phyloP scores from a whole-genome alignment of 2,113 vertebrate genomes.

The Herpailurus yagouaroundi region DNA sequence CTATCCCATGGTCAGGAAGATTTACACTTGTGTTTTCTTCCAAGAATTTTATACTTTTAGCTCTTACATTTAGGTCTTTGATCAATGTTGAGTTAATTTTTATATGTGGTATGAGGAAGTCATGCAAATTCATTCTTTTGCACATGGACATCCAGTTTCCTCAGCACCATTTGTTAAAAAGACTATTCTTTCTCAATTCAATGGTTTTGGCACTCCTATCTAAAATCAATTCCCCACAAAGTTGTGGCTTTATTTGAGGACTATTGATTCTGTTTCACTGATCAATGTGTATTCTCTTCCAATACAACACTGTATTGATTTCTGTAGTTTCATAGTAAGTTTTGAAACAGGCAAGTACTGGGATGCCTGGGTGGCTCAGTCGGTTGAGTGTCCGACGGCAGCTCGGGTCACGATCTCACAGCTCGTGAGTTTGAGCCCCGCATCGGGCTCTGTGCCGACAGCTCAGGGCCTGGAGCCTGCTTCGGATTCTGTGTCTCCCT shows the following conservation, averaged over 20 bases:
- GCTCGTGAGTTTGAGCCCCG: no score
- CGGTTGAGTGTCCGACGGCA: no score
- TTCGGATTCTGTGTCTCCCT: no score
- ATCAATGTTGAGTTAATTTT: not conserved
- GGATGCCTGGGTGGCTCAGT: no score
- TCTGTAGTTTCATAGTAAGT: not conserved
- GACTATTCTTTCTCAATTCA: not conserved
- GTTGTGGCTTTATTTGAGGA: not conserved
- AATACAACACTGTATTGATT: not conserved
- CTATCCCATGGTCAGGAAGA: not conserved
- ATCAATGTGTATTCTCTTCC: not conserved
- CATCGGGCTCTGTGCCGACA: no score
- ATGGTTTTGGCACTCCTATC: not conserved
- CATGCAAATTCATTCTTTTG: not conserved
- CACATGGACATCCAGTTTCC: not conserved
- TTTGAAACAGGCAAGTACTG: not conserved
- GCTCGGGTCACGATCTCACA: no score
- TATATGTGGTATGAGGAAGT: not conserved
- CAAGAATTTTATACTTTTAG: not conserved
- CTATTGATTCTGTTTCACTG: not conserved
- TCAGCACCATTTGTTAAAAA: not conserved
- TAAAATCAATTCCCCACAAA: not conserved
- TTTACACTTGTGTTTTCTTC: not conserved
- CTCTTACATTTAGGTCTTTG: not conserved
- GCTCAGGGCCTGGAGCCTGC: no score